A percentile compares a stretch with the other conserved stretches of the same genome.
These are phyloP conservation scores for Sebastes fasciatus DNA, from an alignment of 2,113 vertebrate species.

Conservation along the genomic window DNA sequence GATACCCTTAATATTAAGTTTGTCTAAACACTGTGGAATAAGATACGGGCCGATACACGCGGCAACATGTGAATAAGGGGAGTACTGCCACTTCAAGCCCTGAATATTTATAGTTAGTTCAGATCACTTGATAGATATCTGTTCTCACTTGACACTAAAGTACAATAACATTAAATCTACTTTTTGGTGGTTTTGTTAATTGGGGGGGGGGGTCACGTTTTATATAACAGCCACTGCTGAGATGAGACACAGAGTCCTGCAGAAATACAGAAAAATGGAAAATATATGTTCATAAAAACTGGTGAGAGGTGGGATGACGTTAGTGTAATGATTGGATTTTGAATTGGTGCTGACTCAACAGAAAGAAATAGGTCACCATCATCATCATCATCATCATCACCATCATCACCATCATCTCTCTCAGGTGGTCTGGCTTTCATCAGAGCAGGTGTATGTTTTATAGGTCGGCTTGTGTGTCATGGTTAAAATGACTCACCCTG, in stretches of 20 bases:
- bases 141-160: too few relatives aligned
- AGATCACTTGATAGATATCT: too few relatives aligned
- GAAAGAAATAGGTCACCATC: slow-evolving; percentile 1
- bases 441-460: slow-evolving; percentile 14
- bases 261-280: slow-evolving; percentile 24
- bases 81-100: too few relatives aligned
- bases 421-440: slow-evolving; percentile 34
- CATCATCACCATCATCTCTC: slow-evolving; percentile 4
- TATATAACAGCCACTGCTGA: neutral
- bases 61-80: too few relatives aligned
- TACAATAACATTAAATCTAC: too few relatives aligned
- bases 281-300: neutral
- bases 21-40: too few relatives aligned
- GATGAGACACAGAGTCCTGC: slow-evolving; percentile 17
- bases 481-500: slow-evolving; percentile 10
- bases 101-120: too few relatives aligned
- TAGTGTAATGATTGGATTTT: slow-evolving; percentile 2
- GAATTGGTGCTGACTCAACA: slow-evolving; percentile 32
- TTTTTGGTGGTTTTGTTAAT: too few relatives aligned
- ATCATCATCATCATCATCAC: slow-evolving; percentile 1
- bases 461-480: neutral
- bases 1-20: too few relatives aligned
- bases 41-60: too few relatives aligned
- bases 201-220: too few relatives aligned
- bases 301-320: too few relatives aligned